Conservation (phyloP, 64 coral and sea anemone species). For the Pocillopora verrucosa region DNA sequence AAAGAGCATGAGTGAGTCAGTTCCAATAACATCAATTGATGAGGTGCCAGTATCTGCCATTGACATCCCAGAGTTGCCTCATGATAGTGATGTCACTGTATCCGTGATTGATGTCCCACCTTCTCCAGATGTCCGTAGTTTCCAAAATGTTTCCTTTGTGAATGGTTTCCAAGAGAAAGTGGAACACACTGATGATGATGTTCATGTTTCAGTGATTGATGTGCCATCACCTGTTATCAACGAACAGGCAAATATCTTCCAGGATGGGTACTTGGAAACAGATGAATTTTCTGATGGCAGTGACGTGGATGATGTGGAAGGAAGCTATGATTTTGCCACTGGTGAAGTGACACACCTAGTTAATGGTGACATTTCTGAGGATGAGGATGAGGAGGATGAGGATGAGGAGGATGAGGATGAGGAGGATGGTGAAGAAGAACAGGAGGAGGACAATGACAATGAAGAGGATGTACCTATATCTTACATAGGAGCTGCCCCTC, state of each 20-base stretch:
- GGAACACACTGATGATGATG: conserved; percentile 49
- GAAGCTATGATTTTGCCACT: conserved; percentile 80
- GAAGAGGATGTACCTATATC: conserved; percentile 51
- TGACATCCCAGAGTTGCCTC: conserved; percentile 66
- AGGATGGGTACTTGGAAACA: conserved; percentile 23
- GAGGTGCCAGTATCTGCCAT: conserved; percentile 71
- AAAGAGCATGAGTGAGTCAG: background rate
- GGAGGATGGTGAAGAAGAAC: conserved; percentile 8
- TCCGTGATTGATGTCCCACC: conserved; percentile 67
- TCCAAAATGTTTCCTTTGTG: background rate
- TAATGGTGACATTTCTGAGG: background rate
- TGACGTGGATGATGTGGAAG: conserved; percentile 59
- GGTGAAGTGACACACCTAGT: background rate
- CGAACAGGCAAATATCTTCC: background rate
- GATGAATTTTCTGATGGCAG: conserved; percentile 42
- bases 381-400: conserved; percentile 32
- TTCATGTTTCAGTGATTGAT: conserved; percentile 51
- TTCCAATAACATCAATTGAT: conserved; percentile 49
- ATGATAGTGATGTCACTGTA: conserved; percentile 45
- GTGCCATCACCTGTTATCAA: conserved; percentile 14
- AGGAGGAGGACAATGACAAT: conserved; percentile 22
- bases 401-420: conserved; percentile 46
- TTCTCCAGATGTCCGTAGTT: conserved; percentile 26
- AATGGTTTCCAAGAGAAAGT: background rate
- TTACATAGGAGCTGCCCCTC: conserved; percentile 28